Base-by-base conservation (phyloP, 2,797 vertebrate genomes). In the Neopelma chrysocephalum region DNA sequence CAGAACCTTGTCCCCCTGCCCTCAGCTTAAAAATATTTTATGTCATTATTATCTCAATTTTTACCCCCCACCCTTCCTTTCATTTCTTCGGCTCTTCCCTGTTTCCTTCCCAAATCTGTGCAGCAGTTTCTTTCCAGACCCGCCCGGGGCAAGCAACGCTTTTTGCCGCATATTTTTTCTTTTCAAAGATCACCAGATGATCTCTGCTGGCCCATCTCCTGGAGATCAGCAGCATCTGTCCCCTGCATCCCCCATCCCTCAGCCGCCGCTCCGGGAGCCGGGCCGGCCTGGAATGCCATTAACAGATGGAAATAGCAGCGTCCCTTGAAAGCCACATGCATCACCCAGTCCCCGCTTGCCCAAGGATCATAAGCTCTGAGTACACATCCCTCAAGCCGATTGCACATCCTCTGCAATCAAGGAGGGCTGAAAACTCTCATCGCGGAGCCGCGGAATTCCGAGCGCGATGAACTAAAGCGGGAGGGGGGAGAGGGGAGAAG, bases 351-450 rank as follows among this genome's bases (percentile, higher is more conserved):
- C 89, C 95, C 50, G 91, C 95, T 65, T 31, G 93, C 97, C 97
- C 97, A 96, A 83, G 97, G 97, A 97, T 97, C 97, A 97, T 97
- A 97, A 98, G 98, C 97, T 97, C 97, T 96, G 97, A 98, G 97
- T 96, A 98, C 97, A 98, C 97, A 98, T 97, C 96, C 96, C 96
- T 98, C 98, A 97, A 97, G 96, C 97, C 97, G 71, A 97, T 95
- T 97, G 97, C 97, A 97, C 95, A 97, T 94, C 96, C 93, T 90
- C 96, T 96, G 94, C 97, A 97, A 98, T 98, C 97, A 98, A 98
- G 95, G 87, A 91, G 94, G 93, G 96, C 76, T 88, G 97, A 96
- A 96, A 93, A 91, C 93, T 96, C 97, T 96, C 96, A 91, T 95
- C 58, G 97, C 23, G 76, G 96, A 90, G 94, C 90, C 97, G 97